Conservation (phyloP, 2,888 invertebrate genomes). For the Myopa testacea region DNA sequence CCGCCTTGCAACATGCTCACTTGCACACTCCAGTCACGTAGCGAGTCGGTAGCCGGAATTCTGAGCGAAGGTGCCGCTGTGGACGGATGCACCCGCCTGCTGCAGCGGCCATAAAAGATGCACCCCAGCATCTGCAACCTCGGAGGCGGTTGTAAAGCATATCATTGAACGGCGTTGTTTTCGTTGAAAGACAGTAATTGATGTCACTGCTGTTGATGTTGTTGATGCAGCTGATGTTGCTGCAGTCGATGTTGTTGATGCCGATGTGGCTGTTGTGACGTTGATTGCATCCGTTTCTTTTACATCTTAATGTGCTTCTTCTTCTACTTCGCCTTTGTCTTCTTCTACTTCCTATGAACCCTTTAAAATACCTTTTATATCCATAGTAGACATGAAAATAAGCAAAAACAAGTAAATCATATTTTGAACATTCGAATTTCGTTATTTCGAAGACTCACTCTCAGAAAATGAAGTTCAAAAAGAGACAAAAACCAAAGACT, state of each 20-base stretch:
- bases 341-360: too few relatives aligned
- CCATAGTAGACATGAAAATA: too few relatives aligned
- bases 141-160: slow-evolving; percentile 2
- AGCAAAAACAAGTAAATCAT: too few relatives aligned
- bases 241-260: slow-evolving; percentile 1
- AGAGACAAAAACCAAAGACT: too few relatives aligned
- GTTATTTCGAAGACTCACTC: too few relatives aligned
- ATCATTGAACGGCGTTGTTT: slow-evolving; percentile 9
- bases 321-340: too few relatives aligned
- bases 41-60: slow-evolving; percentile 29
- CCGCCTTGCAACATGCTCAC: slow-evolving; percentile 12
- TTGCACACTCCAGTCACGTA: slow-evolving; percentile 28
- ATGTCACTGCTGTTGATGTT: slow-evolving; percentile 10
- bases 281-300: too few relatives aligned
- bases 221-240: slow-evolving; percentile 7
- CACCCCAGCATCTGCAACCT: not conserved
- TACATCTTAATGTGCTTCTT: too few relatives aligned
- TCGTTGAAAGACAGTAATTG: slow-evolving; percentile 7
- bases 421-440: too few relatives aligned
- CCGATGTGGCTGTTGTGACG: not conserved
- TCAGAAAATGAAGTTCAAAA: too few relatives aligned
- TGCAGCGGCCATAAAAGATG: slow-evolving; percentile 17
- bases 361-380: too few relatives aligned
- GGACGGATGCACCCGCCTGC: not conserved
- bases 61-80: slow-evolving; percentile 18